A percentile compares a stretch with the other conserved stretches of the same genome.
phyloP scores from a whole-genome alignment of 2,797 vertebrate genomes.

The Sphaeramia orbicularis region DNA sequence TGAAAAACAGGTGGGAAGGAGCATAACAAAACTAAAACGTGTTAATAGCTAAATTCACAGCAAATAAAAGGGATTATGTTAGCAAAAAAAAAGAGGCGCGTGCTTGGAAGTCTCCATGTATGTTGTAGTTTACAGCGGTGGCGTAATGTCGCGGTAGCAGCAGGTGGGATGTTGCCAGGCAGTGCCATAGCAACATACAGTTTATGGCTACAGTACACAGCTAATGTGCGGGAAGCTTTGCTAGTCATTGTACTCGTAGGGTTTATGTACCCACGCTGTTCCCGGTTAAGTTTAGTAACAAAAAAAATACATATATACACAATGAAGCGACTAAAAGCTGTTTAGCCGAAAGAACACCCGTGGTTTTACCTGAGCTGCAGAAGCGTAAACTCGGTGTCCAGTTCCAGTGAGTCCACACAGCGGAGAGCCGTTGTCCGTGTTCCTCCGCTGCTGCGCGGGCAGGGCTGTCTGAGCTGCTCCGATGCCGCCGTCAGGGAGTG shows the following conservation, averaged over 20 bases:
- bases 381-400: conserved; percentile 22
- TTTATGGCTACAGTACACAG: conserved; percentile 63
- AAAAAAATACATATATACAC: conserved; percentile 2
- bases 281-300: conserved; percentile 15
- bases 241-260: conserved; percentile 39
- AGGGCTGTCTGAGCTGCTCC: conserved; percentile 42
- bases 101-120: conserved; percentile 7
- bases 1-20: too few species aligned
- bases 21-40: too few species aligned
- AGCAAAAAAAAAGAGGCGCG: not conserved
- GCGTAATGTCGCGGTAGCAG: conserved; percentile 46
- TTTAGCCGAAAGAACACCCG: not conserved
- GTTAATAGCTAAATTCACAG: not conserved
- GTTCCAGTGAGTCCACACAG: conserved; percentile 12
- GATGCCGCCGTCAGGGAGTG: conserved; percentile 65
- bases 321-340: conserved; percentile 11
- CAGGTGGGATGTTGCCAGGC: conserved; percentile 78
- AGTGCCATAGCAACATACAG: conserved; percentile 79
- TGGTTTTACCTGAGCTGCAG: conserved; percentile 47
- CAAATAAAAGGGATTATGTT: not conserved
- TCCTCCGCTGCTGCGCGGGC: conserved; percentile 53
- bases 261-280: conserved; percentile 44
- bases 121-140: conserved; percentile 12
- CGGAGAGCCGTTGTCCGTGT: conserved; percentile 30
- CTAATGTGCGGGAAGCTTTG: conserved; percentile 42